These are phyloP conservation scores for Parapristionchus giblindavisi DNA, from an alignment of 2,888 invertebrate genomes.

Conservation along the genomic window DNA sequence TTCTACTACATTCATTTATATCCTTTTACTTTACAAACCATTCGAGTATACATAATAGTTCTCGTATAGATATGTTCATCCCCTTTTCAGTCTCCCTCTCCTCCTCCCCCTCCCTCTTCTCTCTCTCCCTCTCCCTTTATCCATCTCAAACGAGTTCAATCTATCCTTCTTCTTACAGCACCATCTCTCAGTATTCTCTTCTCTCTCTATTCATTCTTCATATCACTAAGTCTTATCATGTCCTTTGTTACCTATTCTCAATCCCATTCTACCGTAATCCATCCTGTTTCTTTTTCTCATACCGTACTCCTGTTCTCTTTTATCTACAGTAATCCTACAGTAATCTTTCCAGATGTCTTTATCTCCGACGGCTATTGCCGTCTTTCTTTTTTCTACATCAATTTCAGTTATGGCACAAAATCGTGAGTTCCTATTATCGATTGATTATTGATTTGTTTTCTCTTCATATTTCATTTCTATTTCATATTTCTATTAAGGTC, in stretches of 20 bases:
- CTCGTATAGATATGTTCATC: constrained; percentile 34
- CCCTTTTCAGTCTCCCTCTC: background rate
- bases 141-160: constrained; percentile 35
- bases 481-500: constrained; percentile 44
- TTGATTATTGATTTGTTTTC: background rate
- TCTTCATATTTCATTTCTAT: background rate
- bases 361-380: background rate
- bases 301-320: no score
- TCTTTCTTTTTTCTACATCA: background rate
- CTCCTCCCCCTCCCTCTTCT: background rate
- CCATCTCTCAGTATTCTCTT: constrained; percentile 13
- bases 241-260: background rate
- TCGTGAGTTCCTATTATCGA: constrained; percentile 8
- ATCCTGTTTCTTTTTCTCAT: background rate
- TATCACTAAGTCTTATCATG: constrained; percentile 3
- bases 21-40: no score
- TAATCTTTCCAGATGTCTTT: constrained; percentile 22
- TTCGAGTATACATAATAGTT: constrained; percentile 32
- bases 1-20: no score
- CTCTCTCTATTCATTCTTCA: background rate
- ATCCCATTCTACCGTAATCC: background rate
- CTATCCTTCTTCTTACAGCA: constrained; percentile 29
- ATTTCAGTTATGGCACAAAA: constrained; percentile 19
- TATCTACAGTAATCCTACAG: no score
- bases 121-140: background rate